These are phyloP conservation scores for Oeneis ivallda DNA, from an alignment of 2,888 invertebrate genomes.

Conservation along the genomic window DNA sequence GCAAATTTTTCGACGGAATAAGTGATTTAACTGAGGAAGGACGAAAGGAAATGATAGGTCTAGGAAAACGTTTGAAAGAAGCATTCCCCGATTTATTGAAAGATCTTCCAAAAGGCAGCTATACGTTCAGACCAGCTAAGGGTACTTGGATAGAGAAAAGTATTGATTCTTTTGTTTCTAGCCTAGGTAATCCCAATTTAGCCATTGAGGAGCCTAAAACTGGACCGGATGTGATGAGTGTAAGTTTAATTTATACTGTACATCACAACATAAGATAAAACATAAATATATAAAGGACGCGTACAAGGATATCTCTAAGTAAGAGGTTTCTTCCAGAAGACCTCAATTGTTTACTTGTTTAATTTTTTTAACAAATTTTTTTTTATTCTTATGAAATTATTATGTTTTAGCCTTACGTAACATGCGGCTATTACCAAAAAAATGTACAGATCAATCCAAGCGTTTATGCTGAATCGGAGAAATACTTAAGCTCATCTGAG, in stretches of 20 bases:
- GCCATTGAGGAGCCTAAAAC: constrained; percentile 40
- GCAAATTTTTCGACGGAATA: constrained; percentile 53
- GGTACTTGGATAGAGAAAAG: constrained; percentile 81
- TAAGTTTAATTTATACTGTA: constrained; percentile 38
- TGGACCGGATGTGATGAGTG: constrained; percentile 43
- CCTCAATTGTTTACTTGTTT: too few species aligned
- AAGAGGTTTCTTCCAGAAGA: too few species aligned
- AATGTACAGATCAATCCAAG: constrained; percentile 49
- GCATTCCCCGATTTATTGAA: constrained; percentile 68
- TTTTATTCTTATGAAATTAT: too few species aligned
- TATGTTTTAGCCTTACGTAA: constrained; percentile 61
- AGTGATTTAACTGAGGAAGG: constrained; percentile 67
- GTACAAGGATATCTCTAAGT: too few species aligned
- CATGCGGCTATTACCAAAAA: constrained; percentile 68
- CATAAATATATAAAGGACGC: neutral
- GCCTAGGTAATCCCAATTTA: constrained; percentile 52
- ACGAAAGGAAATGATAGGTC: constrained; percentile 83
- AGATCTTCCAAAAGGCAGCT: constrained; percentile 69
- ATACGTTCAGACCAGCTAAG: constrained; percentile 81
- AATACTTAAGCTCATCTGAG: constrained; percentile 55
- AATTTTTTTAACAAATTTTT: too few species aligned
- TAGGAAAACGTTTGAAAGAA: constrained; percentile 74
- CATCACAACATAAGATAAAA: neutral
- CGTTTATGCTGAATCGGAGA: constrained; percentile 49
- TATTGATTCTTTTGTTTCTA: constrained; percentile 83